A percentile compares a stretch with the other conserved stretches of the same genome.
phyloP scores from a whole-genome alignment of 2,797 vertebrate genomes.

The Myotis findleyi region DNA sequence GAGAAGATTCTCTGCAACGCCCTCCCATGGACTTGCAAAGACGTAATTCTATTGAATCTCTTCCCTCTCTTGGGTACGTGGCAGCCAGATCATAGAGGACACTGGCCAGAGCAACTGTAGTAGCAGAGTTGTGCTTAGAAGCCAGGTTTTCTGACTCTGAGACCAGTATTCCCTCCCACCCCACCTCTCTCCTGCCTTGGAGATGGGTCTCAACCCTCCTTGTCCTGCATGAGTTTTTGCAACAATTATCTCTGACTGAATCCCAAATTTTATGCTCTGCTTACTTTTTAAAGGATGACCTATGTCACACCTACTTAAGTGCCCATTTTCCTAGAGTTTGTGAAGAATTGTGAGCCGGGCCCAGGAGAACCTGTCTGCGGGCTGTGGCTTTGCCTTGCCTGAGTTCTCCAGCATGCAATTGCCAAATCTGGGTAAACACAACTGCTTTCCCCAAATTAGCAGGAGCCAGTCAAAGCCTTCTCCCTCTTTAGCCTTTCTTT shows the following conservation, averaged over 20 bases:
- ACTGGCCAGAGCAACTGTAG: background rate
- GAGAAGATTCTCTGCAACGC: background rate
- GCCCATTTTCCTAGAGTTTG: background rate
- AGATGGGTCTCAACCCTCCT: background rate
- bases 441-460: background rate
- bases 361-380: background rate
- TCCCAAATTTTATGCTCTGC: background rate
- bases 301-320: background rate
- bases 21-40: background rate
- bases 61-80: background rate
- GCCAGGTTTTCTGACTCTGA: background rate
- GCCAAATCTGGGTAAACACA: background rate
- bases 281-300: background rate
- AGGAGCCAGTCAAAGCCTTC: background rate
- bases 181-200: background rate
- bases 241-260: background rate
- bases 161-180: too few species aligned
- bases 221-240: accelerated
- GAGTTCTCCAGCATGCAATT: background rate
- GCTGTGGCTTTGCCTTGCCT: background rate
- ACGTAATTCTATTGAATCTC: background rate
- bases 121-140: background rate
- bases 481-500: background rate
- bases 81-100: background rate
- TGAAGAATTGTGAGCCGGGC: background rate